Percentiles rank a stretch among this genome's conserved stretches.
Evolutionary conservation across 1,140 invertebrate genomes (phyloP).

Genomic region (Bombyx mori): DNA sequence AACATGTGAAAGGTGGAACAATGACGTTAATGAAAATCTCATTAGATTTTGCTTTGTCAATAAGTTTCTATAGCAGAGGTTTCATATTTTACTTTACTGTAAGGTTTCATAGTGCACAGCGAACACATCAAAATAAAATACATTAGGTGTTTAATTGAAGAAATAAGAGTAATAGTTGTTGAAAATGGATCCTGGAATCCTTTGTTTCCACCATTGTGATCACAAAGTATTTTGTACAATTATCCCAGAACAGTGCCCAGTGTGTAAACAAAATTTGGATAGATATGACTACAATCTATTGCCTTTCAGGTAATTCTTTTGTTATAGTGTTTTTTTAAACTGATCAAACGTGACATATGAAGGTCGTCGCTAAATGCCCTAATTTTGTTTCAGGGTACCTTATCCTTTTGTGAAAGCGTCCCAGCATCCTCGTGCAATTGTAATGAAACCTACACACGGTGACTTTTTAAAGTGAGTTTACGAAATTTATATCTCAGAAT

Average conservation of each 20-base stretch:
- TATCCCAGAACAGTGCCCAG: constrained; percentile 79
- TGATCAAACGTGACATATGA: constrained; percentile 9
- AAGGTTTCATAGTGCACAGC: constrained; percentile 5
- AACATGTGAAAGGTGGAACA: constrained; percentile 32
- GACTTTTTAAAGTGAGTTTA: constrained; percentile 84
- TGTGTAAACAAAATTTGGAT: constrained; percentile 76
- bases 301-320: constrained; percentile 76
- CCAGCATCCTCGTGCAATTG: constrained; percentile 80
- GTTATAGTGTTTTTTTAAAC: neutral
- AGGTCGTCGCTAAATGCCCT: constrained; percentile 35
- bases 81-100: constrained; percentile 12
- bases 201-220: constrained; percentile 87
- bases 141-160: constrained; percentile 31
- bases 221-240: constrained; percentile 84
- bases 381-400: constrained; percentile 75
- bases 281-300: constrained; percentile 75
- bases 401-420: constrained; percentile 84
- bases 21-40: constrained; percentile 22
- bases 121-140: too few relatives aligned
- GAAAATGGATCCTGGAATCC: constrained; percentile 80
- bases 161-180: constrained; percentile 19
- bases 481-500: constrained; percentile 4
- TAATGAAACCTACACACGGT: constrained; percentile 84
- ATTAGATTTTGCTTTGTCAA: constrained; percentile 28
- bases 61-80: too few relatives aligned